Percentiles rank a stretch among this genome's conserved stretches.
These are phyloP conservation scores for Gobio gobio DNA, from an alignment of 2,113 vertebrate species.

Conservation along the genomic window DNA sequence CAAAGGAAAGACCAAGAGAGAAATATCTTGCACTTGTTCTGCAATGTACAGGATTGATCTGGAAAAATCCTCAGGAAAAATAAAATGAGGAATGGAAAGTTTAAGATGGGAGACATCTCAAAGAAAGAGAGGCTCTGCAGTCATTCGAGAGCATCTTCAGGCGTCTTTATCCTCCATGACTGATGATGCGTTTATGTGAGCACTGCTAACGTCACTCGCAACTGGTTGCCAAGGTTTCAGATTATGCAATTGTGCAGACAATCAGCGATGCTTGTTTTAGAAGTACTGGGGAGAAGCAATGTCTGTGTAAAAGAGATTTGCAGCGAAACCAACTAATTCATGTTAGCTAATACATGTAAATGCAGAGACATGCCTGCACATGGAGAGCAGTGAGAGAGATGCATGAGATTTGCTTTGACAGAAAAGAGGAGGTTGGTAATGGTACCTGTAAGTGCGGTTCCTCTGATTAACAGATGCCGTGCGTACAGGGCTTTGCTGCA, in stretches of 20 bases:
- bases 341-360: neutral
- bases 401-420: neutral
- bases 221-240: conserved; percentile 27
- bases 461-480: conserved; percentile 94
- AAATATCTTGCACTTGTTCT: neutral
- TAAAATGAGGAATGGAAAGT: neutral
- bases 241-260: conserved; percentile 36
- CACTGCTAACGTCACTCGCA: neutral
- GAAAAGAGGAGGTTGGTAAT: conserved; percentile 21
- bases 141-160: neutral
- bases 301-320: neutral
- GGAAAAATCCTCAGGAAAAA: conserved; percentile 12
- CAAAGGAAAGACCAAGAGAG: conserved; percentile 14
- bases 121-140: neutral
- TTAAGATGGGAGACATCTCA: neutral
- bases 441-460: conserved; percentile 95
- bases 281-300: neutral
- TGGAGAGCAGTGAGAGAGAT: neutral
- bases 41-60: neutral
- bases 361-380: neutral
- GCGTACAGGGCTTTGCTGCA: conserved; percentile 87
- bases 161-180: conserved; percentile 4
- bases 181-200: conserved; percentile 15
- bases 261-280: conserved; percentile 29
- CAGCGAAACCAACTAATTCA: neutral